Evolutionary conservation across 2,797 vertebrate species (phyloP).

Genomic region (Xenops minutus): DNA sequence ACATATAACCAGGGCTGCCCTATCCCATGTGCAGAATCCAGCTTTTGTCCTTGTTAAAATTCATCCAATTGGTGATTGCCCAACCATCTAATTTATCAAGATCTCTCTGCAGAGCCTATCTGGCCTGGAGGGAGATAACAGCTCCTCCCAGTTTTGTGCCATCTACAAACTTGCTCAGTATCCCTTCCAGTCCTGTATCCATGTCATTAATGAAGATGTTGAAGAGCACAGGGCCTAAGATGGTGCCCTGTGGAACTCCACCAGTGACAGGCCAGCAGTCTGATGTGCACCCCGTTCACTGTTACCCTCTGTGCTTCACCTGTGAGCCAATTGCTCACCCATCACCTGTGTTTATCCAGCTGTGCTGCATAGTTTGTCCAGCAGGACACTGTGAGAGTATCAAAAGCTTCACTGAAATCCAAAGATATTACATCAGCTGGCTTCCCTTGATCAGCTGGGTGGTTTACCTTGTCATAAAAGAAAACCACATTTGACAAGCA

Average conservation of each 20-base stretch:
- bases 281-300: not conserved
- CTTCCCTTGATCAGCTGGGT: not conserved
- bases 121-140: not conserved
- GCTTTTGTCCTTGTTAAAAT: not conserved
- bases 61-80: not conserved
- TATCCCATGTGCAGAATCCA: not conserved
- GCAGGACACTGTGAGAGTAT: not conserved
- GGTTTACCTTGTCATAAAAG: not conserved
- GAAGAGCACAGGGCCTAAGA: not conserved
- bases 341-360: not conserved
- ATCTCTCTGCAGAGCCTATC: not conserved
- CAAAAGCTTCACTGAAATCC: not conserved
- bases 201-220: not conserved
- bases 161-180: not conserved
- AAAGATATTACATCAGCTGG: not conserved
- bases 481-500: not conserved
- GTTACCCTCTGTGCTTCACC: not conserved
- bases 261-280: not conserved
- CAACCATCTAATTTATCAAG: not conserved
- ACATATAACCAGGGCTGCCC: not conserved
- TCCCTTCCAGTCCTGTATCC: not conserved
- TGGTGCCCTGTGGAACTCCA: not conserved
- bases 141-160: not conserved
- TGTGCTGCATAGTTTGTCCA: not conserved
- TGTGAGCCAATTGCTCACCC: not conserved